A percentile compares a stretch with the other conserved stretches of the same genome.
Conservation (phyloP, 64 coral and sea anemone genomes). For the Stichodactyla helianthus region DNA sequence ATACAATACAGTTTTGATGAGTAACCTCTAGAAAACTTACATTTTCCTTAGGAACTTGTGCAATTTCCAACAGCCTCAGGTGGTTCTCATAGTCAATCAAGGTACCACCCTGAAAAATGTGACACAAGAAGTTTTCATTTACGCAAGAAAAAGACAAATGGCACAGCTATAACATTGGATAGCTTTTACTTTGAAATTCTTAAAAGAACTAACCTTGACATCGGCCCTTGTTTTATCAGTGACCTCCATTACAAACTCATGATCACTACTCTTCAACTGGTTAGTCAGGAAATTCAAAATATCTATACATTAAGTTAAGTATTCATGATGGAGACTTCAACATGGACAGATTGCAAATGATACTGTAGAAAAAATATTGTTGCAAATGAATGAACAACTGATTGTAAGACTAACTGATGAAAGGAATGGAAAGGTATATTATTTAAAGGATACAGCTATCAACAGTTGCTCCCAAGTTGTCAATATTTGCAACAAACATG, state of each 20-base stretch:
- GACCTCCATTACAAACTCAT: constrained; percentile 98
- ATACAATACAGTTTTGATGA: not conserved
- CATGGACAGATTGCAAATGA: not conserved
- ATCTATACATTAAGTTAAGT: constrained; percentile 31
- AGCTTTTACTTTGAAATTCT: too few relatives aligned
- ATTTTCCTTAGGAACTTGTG: constrained; percentile 95
- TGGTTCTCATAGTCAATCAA: constrained; percentile 88
- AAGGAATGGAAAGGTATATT: not conserved
- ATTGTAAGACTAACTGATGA: not conserved
- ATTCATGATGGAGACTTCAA: not conserved
- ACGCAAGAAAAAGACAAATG: too few relatives aligned
- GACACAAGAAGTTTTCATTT: too few relatives aligned
- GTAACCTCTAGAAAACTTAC: constrained; percentile 37
- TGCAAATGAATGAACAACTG: not conserved
- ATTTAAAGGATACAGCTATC: constrained; percentile 83
- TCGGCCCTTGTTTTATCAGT: constrained; percentile 98
- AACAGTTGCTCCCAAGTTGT: constrained; percentile 96
- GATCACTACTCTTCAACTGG: constrained; percentile 39
- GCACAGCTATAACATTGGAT: too few relatives aligned
- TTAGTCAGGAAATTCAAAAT: constrained; percentile 83
- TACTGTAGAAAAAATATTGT: too few relatives aligned
- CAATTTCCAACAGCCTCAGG: constrained; percentile 87
- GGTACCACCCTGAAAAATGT: constrained; percentile 75
- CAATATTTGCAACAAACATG: constrained; percentile 95
- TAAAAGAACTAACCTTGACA: constrained; percentile 73